phyloP scores from a whole-genome alignment of 2,113 vertebrate genomes.

The Ailurus styani region DNA sequence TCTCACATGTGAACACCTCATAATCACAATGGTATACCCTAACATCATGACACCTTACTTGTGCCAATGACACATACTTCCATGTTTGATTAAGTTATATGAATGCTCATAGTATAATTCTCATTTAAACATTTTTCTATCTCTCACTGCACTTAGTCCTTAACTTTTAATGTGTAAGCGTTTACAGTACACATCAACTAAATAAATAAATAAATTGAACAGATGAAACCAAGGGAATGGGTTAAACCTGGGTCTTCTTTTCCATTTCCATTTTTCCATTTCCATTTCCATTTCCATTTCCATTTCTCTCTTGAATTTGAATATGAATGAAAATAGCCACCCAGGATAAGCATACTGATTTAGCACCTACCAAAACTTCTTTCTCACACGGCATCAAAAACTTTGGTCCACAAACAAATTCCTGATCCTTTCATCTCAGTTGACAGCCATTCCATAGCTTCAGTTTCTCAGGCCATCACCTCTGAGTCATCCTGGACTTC shows the following conservation, averaged over 20 bases:
- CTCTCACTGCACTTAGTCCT: neutral
- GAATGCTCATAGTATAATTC: neutral
- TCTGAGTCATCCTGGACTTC: neutral
- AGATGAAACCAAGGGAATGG: neutral
- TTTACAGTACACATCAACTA: neutral
- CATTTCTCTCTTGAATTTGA: constrained; percentile 42
- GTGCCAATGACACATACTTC: neutral
- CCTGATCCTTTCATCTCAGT: neutral
- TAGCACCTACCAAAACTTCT: neutral
- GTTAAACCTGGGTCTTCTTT: neutral
- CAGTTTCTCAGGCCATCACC: neutral
- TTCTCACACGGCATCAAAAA: neutral
- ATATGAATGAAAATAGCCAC: constrained; percentile 28
- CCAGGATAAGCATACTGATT: neutral
- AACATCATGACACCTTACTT: neutral
- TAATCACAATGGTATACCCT: neutral
- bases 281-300: neutral
- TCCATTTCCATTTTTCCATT: neutral
- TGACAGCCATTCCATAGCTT: neutral
- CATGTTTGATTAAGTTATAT: neutral
- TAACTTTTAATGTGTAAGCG: neutral
- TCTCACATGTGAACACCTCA: neutral
- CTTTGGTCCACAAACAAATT: neutral
- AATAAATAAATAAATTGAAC: neutral
- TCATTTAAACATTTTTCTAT: neutral